Conservation (phyloP, 2,797 vertebrate genomes). For the Tinamus major region DNA sequence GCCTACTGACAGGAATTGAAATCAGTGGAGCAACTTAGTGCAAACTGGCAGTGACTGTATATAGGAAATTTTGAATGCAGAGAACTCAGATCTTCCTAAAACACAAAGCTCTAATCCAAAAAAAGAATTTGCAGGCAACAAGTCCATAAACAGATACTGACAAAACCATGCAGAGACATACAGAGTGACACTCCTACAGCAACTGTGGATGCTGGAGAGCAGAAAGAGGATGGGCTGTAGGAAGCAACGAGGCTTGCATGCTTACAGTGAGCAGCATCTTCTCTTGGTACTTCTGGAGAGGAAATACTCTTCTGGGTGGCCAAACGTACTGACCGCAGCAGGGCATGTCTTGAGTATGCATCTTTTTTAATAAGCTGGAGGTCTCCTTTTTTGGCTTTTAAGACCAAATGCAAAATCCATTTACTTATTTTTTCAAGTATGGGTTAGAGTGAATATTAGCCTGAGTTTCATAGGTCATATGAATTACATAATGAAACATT, state of each 20-base stretch:
- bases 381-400: neutral
- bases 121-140: neutral
- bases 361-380: neutral
- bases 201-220: neutral
- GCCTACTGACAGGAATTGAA: neutral
- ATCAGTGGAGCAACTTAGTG: neutral
- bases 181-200: neutral
- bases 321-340: neutral
- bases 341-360: neutral
- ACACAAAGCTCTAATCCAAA: neutral
- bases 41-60: neutral
- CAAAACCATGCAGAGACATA: neutral
- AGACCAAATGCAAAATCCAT: neutral
- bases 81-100: neutral
- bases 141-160: neutral
- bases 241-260: neutral
- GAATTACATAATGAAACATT: neutral
- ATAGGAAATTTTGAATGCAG: neutral
- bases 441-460: neutral
- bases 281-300: accelerated
- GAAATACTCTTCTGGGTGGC: neutral
- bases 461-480: neutral
- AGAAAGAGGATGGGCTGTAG: neutral
- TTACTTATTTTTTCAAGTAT: neutral
- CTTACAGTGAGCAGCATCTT: neutral